phyloP scores from a whole-genome alignment of 2,797 vertebrate genomes.

The Saxicola maurus region DNA sequence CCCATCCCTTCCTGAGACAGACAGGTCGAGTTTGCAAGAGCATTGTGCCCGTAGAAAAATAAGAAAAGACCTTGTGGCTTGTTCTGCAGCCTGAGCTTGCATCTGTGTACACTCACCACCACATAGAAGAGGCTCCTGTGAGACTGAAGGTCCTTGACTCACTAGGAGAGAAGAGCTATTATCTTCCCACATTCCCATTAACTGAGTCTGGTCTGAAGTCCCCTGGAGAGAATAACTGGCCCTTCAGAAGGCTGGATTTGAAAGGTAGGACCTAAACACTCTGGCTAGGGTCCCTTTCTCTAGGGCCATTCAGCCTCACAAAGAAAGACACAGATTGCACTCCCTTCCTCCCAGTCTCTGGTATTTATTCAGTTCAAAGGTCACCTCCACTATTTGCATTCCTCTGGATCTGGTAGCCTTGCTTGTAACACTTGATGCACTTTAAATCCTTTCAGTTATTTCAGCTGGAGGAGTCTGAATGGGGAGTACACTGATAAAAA shows the following conservation, averaged over 20 bases:
- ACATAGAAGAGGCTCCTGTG: not conserved
- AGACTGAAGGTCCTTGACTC: not conserved
- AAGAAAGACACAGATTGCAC: not conserved
- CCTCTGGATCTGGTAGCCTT: not conserved
- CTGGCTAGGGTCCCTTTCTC: not conserved
- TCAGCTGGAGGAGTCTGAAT: not conserved
- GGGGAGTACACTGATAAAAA: not conserved
- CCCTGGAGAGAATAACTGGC: not conserved
- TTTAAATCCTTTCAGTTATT: not conserved
- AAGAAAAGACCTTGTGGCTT: not conserved
- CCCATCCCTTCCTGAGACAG: not conserved
- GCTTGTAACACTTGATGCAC: not conserved
- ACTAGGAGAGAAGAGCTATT: not conserved
- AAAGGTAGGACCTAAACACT: not conserved
- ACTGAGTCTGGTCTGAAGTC: not conserved
- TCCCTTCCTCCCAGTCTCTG: not conserved
- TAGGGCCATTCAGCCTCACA: not conserved
- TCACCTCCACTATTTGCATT: not conserved
- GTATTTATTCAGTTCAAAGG: not conserved
- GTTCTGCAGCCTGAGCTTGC: fast-evolving
- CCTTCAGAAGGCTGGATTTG: not conserved
- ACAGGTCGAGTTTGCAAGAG: not conserved
- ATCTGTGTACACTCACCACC: not conserved
- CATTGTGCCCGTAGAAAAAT: not conserved
- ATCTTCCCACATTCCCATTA: not conserved